phyloP scores from a whole-genome alignment of 1,140 invertebrate species.

The Coptotermes formosanus region DNA sequence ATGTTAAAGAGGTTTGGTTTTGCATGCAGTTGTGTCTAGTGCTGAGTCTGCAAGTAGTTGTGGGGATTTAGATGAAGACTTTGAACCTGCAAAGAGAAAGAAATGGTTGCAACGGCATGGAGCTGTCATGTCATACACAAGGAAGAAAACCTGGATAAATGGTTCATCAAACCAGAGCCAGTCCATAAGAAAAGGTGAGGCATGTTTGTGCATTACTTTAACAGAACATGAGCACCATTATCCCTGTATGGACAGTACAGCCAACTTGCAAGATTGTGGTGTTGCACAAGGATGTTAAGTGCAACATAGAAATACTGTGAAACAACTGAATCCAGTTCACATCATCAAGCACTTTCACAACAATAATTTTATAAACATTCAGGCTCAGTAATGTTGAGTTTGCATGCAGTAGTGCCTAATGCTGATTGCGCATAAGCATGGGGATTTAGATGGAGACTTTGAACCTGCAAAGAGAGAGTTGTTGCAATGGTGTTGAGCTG shows the following conservation, averaged over 20 bases:
- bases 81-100: slow-evolving; percentile 9
- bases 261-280: too few species aligned
- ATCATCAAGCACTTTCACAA: too few species aligned
- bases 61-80: neutral
- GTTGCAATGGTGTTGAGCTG: neutral
- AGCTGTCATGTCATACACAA: neutral
- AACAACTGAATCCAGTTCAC: too few species aligned
- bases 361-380: too few species aligned
- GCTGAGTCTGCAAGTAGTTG: neutral
- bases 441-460: neutral
- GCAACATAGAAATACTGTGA: too few species aligned
- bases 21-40: neutral
- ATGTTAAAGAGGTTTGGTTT: slow-evolving; percentile 37
- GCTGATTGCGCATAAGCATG: neutral
- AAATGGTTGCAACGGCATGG: neutral
- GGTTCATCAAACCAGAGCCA: too few species aligned
- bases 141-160: too few species aligned
- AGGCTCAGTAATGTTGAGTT: slow-evolving; percentile 41
- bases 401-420: neutral
- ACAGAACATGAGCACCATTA: too few species aligned
- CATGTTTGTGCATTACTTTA: too few species aligned
- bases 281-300: too few species aligned
- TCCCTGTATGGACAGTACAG: too few species aligned
- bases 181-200: too few species aligned
- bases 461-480: neutral